These are phyloP conservation scores for Plotosus lineatus DNA, from an alignment of 2,113 vertebrate species.

Conservation along the genomic window DNA sequence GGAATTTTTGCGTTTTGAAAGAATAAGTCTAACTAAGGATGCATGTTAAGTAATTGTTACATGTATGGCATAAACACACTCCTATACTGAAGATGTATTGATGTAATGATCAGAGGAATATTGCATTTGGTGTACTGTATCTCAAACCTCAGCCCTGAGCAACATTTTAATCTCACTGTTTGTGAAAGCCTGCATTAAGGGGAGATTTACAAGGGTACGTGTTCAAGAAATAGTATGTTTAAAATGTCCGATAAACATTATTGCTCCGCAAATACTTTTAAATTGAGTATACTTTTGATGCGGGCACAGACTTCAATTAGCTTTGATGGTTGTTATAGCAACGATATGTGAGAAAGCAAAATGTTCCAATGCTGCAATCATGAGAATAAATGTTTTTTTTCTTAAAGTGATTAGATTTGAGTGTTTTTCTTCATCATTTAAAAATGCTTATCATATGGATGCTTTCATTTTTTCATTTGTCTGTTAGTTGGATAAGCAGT, in stretches of 20 bases:
- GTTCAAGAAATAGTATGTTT: not conserved
- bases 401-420: not conserved
- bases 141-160: not conserved
- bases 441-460: not conserved
- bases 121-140: constrained; percentile 17
- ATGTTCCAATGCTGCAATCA: not conserved
- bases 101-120: constrained; percentile 11
- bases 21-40: constrained; percentile 8
- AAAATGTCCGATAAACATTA: constrained; percentile 16
- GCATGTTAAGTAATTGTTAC: constrained; percentile 19
- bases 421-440: not conserved
- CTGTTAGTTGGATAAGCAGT: not conserved
- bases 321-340: constrained; percentile 7
- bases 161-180: not conserved
- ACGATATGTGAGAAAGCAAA: not conserved
- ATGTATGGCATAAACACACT: not conserved
- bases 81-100: constrained; percentile 28
- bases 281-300: not conserved
- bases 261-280: not conserved
- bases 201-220: not conserved
- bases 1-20: not conserved
- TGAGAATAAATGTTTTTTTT: not conserved
- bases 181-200: not conserved
- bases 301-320: not conserved
- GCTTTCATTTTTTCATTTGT: not conserved